Percentiles rank a stretch among this genome's conserved stretches.
Evolutionary conservation across 2,797 vertebrate genomes (phyloP).

Genomic region (Girardinus metallicus): DNA sequence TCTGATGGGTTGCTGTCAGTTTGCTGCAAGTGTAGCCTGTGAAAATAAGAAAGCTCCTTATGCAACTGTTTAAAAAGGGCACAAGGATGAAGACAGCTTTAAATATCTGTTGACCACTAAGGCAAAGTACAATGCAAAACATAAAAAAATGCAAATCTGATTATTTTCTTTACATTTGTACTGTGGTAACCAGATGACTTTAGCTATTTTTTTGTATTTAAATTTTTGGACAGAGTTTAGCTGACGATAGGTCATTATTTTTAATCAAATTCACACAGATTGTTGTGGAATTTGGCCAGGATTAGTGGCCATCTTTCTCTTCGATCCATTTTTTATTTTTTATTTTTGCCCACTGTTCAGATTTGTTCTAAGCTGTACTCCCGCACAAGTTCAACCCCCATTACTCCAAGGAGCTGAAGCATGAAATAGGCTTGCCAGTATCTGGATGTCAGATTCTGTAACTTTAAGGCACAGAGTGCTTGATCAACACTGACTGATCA

Average conservation of each 20-base stretch:
- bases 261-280: constrained; percentile 35
- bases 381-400: constrained; percentile 57
- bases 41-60: constrained; percentile 35
- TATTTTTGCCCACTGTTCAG: constrained; percentile 37
- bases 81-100: constrained; percentile 8
- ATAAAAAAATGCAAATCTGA: constrained; percentile 3
- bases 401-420: constrained; percentile 71
- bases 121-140: neutral
- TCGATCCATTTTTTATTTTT: constrained; percentile 31
- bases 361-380: constrained; percentile 46
- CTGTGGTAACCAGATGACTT: neutral
- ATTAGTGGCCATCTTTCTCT: constrained; percentile 58
- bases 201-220: constrained; percentile 3
- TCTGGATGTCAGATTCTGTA: constrained; percentile 65
- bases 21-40: constrained; percentile 15
- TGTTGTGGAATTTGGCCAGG: constrained; percentile 53
- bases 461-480: constrained; percentile 48
- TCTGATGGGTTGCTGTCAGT: constrained; percentile 46
- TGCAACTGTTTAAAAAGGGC: constrained; percentile 31
- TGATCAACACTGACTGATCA: constrained; percentile 54
- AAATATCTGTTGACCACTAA: constrained; percentile 11
- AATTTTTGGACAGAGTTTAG: constrained; percentile 14
- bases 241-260: constrained; percentile 41
- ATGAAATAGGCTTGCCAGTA: constrained; percentile 75
- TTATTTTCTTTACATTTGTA: neutral